Base-by-base conservation (phyloP, 2,797 vertebrate species). In the Argentina silus region DNA sequence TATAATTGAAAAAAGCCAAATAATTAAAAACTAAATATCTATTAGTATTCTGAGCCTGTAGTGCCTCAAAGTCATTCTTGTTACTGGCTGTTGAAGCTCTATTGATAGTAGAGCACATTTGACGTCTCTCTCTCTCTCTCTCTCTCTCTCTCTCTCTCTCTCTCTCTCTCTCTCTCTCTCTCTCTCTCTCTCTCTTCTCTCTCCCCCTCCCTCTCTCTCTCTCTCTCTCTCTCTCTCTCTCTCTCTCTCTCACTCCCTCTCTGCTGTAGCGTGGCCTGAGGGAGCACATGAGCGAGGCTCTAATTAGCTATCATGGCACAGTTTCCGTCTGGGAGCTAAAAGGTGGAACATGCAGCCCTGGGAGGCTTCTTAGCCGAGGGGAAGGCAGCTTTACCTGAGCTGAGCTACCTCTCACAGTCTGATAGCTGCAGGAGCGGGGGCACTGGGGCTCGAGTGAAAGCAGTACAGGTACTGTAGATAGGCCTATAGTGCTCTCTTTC, bases 11-110 rank as follows among this genome's bases (percentile, higher is more conserved):
- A 87, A 77, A 67, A 67, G 69, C 67, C 71, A 74, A 84, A 86
- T 87, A 87, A 88, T 90, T 89, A 89, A 89, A 90, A 19, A 86
- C 80, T 79, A 86, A 88, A 91, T 87, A 91, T 88, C 79, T 91
- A 90, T 90, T 90, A 89, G 83, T 72, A 84, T 85, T 83, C 88
- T 69, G 68, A 14, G 50, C 63, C 53, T 59, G 63, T 10, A 7
- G 63, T 45, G 72, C 72, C 68, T 62, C 56, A 19, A 23, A 64
- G 47, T 73, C 66, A 73, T 74, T 67, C 62, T 78, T 62, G 72
- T 74, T 71, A 74, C 72, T 78, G 68, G 62, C 47, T 66, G 71
- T 63, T 64, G 44, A 77, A 68, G 62, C 68, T 59, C 59, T 63
- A 77, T 55, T 69, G 67, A 73, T 61, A 78, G 45, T 14, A 47